phyloP scores from a whole-genome alignment of 2,113 vertebrate species.

The Heliornis fulica region DNA sequence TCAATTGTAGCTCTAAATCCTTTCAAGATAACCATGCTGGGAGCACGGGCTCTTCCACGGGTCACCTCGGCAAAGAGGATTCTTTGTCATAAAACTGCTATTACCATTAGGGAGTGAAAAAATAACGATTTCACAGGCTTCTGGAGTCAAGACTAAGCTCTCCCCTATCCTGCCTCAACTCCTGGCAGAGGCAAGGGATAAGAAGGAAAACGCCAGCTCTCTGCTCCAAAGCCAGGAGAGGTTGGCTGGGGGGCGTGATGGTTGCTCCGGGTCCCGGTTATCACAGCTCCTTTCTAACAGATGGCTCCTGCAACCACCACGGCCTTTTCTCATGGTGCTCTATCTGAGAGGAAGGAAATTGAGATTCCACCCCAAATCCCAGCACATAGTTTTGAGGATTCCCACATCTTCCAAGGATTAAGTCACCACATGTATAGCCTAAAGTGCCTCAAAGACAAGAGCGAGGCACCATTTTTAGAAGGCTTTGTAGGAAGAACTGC shows the following conservation, averaged over 20 bases:
- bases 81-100: not conserved
- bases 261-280: not conserved
- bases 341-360: slow-evolving; percentile 47
- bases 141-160: not conserved
- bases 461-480: not conserved
- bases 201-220: not conserved
- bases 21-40: not conserved
- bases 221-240: not conserved
- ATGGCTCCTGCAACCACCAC: not conserved
- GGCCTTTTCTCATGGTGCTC: slow-evolving; percentile 16
- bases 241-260: not conserved
- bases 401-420: slow-evolving; percentile 50
- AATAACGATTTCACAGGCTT: not conserved
- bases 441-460: not conserved
- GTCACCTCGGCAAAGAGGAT: not conserved
- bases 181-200: not conserved
- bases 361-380: slow-evolving; percentile 62
- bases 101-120: not conserved
- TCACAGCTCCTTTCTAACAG: not conserved
- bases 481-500: not conserved
- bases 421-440: slow-evolving; percentile 14
- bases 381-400: slow-evolving; percentile 37
- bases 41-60: not conserved
- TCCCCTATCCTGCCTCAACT: not conserved
- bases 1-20: not conserved